phyloP scores from a whole-genome alignment of 2,113 vertebrate species.

The Emydura subglobosa region DNA sequence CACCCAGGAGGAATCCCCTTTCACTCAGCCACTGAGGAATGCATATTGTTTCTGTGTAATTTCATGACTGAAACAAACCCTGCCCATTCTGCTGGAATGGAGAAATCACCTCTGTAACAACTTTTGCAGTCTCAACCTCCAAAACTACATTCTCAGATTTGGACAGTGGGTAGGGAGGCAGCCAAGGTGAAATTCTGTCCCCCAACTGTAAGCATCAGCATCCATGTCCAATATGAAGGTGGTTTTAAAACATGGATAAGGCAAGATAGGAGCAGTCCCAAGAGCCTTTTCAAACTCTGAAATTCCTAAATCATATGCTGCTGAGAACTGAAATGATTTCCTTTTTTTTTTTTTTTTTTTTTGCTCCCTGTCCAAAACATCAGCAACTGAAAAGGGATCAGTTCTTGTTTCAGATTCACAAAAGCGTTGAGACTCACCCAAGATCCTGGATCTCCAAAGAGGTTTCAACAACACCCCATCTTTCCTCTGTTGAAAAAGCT shows the following conservation, averaged over 20 bases:
- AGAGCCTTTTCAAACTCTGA: not conserved
- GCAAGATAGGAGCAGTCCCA: not conserved
- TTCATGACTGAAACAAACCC: not conserved
- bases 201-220: not conserved
- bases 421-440: not conserved
- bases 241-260: not conserved
- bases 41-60: not conserved
- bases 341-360: not conserved
- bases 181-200: not conserved
- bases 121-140: not conserved
- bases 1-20: not conserved
- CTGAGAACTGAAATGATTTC: no score
- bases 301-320: not conserved
- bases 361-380: not conserved
- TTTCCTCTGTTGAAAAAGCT: no score
- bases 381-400: no score
- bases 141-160: not conserved
- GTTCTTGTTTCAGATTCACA: not conserved
- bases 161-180: no score
- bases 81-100: no score
- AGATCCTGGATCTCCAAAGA: not conserved
- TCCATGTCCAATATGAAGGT: not conserved
- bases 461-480: not conserved
- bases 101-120: not conserved
- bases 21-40: not conserved